Evolutionary conservation across 1,140 invertebrate species (phyloP), one percentile per base, ranked within the genome.

Genomic region (Neomicropteryx cornuta): DNA sequence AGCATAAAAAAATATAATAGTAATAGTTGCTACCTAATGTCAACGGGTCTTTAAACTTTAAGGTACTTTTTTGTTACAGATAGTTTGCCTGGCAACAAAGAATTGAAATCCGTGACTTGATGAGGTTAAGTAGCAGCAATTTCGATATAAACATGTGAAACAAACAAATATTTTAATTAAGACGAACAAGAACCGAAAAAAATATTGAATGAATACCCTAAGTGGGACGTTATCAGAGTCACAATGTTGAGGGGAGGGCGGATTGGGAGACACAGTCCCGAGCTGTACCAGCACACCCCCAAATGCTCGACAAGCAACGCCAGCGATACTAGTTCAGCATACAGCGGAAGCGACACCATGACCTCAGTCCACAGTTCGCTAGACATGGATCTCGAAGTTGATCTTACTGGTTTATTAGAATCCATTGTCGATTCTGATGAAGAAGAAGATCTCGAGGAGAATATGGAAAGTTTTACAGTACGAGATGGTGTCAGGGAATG

Each of bases 281-380:
- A 75, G 58, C 60, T 84, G 53, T 82, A 83, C 58, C 78, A 82
- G 52, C 87, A 88, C 60, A 87, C 82, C 47, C 82, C 87, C 45
- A 85, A 85, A 43, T 88, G 84, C 55, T 90, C 86, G 30, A n/a
- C n/a, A n/a, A n/a, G n/a, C n/a, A 88, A 91, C 56, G 87, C 87
- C 19, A 92, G 87, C 58, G 91, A 96, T 60, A 95, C 91, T 2
- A 93, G 87, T 60, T 93, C 88, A 42, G 91, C 88, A 28, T 95
- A 95, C 61, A 92, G 87, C 51, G 92, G 91, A 20, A 93, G 88
- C 34, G 91, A 96, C 69, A 93, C 91, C 43, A 95, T 96, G 89
- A 90, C 90, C 51, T 87, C 83, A 33, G 83, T 86, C 33, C 86
- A 89, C 56, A 83, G 82, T 47, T 84, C 81, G 3, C 81, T 88